Evolutionary conservation across 2,797 vertebrate species (phyloP), one percentile per base, ranked within the genome.

Genomic region (Mareca strepera): DNA sequence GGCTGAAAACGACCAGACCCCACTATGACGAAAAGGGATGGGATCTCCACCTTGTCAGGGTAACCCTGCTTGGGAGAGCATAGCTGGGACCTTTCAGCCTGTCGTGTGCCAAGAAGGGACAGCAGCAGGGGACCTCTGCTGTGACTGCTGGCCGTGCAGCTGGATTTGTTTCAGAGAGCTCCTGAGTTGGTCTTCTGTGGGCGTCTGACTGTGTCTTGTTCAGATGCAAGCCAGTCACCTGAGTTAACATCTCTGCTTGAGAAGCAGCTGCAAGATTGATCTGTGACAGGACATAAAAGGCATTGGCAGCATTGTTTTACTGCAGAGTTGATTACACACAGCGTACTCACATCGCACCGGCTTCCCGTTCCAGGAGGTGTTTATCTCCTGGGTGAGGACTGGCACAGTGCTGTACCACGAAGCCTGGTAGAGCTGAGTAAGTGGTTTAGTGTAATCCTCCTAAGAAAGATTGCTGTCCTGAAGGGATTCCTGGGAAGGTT

Each of bases 381-480:
- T 93, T 86, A 52, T 91, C 78, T 91, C 55, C 63, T 76, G 67
- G 29, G 26, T 73, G 63, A 82, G 46, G 74, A 92, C 93, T 90
- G 91, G 62, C 69, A 62, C 82, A 86, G 50, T 2, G 1, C 85
- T 46, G 50, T 67, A 59, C 62, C 90, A 48, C 0, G 4, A 66
- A 75, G 85, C 83, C 80, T 66, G 29, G 67, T 73, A 66, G 12
- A 76, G 86, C 82, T 91, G 80, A 94, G 46, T 83, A 79, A 86
- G 46, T 86, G 82, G 77, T 88, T 93, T 92, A 84, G 25, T 33
- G 35, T 76, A 90, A 93, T 92, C 67, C 67, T 76, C 50, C 82
- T 39, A 74, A 84, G 59, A 50, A 48, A 63, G 55, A 69, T 1
- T 82, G 67, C 43, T 91, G 52, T 92, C 88, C 89, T 79, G 74